Conservation (phyloP, 2,113 vertebrate species). For the Daboia siamensis region DNA sequence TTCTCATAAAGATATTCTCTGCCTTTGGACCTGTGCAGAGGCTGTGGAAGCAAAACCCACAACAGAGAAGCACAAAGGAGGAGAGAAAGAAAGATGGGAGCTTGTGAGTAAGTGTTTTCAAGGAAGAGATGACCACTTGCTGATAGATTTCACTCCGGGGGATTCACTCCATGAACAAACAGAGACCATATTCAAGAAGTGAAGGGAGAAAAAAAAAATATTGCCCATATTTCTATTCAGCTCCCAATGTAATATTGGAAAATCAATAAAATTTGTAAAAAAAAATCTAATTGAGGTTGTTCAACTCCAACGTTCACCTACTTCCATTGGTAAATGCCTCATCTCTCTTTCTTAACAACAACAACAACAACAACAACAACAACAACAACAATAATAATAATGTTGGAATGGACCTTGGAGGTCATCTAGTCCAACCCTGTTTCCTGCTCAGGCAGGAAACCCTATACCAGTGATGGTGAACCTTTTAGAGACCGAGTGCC, state of each 20-base stretch:
- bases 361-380: no score
- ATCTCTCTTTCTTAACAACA: no score
- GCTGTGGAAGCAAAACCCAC: conserved; percentile 15
- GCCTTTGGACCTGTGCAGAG: conserved; percentile 14
- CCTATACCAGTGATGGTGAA: no score
- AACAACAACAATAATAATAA: no score
- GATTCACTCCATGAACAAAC: background rate
- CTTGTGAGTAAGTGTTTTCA: background rate
- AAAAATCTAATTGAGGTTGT: background rate
- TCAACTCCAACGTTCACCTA: background rate
- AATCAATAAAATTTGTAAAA: no score
- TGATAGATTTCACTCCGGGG: background rate
- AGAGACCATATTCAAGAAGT: background rate
- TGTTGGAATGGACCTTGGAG: no score
- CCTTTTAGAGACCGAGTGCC: no score
- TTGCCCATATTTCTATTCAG: background rate
- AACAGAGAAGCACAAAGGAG: background rate
- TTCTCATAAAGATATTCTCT: background rate
- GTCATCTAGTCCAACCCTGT: no score
- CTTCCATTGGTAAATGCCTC: background rate
- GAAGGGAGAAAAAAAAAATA: background rate
- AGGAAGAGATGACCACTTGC: background rate
- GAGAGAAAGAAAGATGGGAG: background rate
- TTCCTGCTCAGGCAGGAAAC: no score
- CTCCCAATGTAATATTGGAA: no score